A percentile compares a stretch with the other conserved stretches of the same genome.
phyloP scores from a whole-genome alignment of 23 tunicate species.

The Clavelina lepadiformis region DNA sequence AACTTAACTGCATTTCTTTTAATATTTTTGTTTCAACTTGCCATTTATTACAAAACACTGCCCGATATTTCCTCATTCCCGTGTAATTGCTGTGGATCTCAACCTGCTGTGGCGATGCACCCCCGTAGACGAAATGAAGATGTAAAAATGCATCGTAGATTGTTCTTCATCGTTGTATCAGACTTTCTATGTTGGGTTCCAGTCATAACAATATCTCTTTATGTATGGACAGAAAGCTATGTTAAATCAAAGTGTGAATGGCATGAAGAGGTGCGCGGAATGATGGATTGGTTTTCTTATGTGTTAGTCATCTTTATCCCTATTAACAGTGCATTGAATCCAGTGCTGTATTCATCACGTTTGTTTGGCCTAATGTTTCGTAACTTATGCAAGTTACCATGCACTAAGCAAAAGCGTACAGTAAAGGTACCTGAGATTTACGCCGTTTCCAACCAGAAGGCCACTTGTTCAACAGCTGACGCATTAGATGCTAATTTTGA shows the following conservation, averaged over 20 bases:
- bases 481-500: too few relatives aligned
- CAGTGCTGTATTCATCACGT: slow-evolving; percentile 9
- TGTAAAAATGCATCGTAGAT: slow-evolving; percentile 14
- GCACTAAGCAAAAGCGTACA: too few relatives aligned
- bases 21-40: slow-evolving; percentile 5
- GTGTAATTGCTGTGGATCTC: too few relatives aligned
- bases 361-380: too few relatives aligned
- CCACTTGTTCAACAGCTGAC: too few relatives aligned
- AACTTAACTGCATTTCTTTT: slow-evolving; percentile 5
- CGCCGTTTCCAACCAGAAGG: too few relatives aligned
- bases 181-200: slow-evolving; percentile 26
- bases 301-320: slow-evolving; percentile 1
- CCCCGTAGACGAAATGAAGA: slow-evolving; percentile 1
- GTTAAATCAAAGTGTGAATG: neutral
- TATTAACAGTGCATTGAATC: slow-evolving; percentile 15
- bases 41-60: slow-evolving; percentile 16
- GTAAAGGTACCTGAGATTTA: too few relatives aligned
- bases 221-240: neutral
- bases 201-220: neutral
- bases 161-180: slow-evolving; percentile 16
- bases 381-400: too few relatives aligned
- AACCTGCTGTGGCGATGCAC: neutral
- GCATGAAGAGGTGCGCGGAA: neutral
- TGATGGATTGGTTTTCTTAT: slow-evolving; percentile 1
- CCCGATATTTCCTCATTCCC: too few relatives aligned